Base-by-base conservation (phyloP, 35 echinoderm and acorn worm species). In the Apostichopus parvimensis region DNA sequence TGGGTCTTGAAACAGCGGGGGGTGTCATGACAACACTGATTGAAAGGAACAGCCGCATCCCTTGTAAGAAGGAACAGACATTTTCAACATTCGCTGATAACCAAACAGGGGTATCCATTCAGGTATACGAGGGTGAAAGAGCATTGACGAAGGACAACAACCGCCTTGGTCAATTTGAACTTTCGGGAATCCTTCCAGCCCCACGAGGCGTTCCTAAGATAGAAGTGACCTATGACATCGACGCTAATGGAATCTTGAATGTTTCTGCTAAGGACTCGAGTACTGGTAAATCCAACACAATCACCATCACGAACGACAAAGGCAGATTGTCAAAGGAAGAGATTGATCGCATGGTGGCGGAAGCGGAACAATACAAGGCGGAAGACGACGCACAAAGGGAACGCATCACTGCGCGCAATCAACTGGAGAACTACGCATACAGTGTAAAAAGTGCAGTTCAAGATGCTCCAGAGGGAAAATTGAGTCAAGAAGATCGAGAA, bases 121-220 rank as follows among this genome's bases (percentile, higher is more conserved):
- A 94, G 57, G 88, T 96, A 3, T 96, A 57, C 81, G 95, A 96
- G 87, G 95, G 92, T 9, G 95, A 96, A 57, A 64, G 95, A 22
- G 75, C 83, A 5, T 57, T 94, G 89, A 96, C 95, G 7, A 79
- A 88, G 62, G 81, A 96, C 85, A 96, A 94, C 81, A 94, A 96
- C 86, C 73, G 57, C 11, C 92, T 96, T 58, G 92, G 92, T 23
- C 62, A 66, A 18, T 92, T 96, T 82, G 92, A 94, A 62, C 59
- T 96, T 17, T 88, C 95, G 17, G 92, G 92, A 28, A 96, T 96
- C 54, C 80, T 90, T 22, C 92, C 90, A 60, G 95, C 95, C 17
- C 92, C 24, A 25, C 24, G 24, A 25, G 24, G 24, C 24, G 24
- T 25, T 25, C 24, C 24, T 25, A 25, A 25, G 24, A 25, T 25